Percentiles rank a stretch among this genome's conserved stretches.
Conservation (phyloP, 2,888 invertebrate genomes). For the Tortrix viridana region DNA sequence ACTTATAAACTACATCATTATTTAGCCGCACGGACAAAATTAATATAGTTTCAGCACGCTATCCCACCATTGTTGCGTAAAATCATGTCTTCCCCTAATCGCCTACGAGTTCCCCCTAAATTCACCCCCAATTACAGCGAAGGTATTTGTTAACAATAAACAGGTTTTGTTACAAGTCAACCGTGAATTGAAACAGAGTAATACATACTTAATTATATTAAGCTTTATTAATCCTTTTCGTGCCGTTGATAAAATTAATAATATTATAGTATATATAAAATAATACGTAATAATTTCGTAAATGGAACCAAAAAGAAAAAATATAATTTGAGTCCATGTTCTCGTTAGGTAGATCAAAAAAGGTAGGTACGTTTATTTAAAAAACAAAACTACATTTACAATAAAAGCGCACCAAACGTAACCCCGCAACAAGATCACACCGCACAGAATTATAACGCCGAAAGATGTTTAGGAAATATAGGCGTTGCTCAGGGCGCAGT, state of each 20-base stretch:
- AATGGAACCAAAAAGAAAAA: too few species aligned
- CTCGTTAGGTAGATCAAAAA: too few species aligned
- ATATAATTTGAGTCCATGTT: too few species aligned
- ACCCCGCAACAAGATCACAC: constrained; percentile 71
- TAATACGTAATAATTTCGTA: too few species aligned
- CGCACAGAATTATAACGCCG: constrained; percentile 72
- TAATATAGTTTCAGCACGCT: constrained; percentile 24
- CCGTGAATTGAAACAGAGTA: too few species aligned
- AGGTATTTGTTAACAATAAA: constrained; percentile 6
- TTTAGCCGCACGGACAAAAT: constrained; percentile 10
- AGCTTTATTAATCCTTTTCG: too few species aligned
- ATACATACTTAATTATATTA: background rate
- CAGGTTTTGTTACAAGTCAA: background rate
- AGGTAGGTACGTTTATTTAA: background rate
- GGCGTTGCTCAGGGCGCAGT: constrained; percentile 82
- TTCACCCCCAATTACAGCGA: constrained; percentile 8
- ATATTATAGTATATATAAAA: too few species aligned
- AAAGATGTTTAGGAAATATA: constrained; percentile 84
- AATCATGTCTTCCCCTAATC: constrained; percentile 28
- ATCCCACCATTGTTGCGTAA: constrained; percentile 30
- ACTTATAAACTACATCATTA: constrained; percentile 26
- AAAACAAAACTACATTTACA: background rate
- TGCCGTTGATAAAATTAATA: too few species aligned
- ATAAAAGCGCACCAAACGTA: constrained; percentile 32
- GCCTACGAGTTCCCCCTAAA: constrained; percentile 12